These are phyloP conservation scores for Centruroides sculpturatus DNA, from an alignment of 1,140 invertebrate species.

Conservation along the genomic window DNA sequence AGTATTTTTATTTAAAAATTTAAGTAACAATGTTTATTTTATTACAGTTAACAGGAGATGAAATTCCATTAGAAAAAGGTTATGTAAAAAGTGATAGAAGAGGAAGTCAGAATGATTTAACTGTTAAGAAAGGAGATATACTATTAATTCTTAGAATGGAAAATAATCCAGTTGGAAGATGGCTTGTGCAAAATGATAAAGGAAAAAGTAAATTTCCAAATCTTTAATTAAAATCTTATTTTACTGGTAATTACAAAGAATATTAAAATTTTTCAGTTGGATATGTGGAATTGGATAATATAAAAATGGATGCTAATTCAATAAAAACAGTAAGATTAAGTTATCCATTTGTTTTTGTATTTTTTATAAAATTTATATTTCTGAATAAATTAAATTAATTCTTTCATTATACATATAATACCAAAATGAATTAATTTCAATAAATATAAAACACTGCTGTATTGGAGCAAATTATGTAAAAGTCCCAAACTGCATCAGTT, in stretches of 20 bases:
- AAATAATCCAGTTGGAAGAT: conserved; percentile 17
- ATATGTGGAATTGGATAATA: conserved; percentile 19
- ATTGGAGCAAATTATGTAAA: too few species aligned
- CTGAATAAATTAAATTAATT: too few species aligned
- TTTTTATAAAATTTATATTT: too few species aligned
- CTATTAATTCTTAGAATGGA: conserved; percentile 19
- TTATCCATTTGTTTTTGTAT: not conserved
- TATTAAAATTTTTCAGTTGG: conserved; percentile 14
- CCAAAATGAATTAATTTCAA: too few species aligned
- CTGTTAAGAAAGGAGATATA: conserved; percentile 15
- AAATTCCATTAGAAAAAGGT: conserved; percentile 17
- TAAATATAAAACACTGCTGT: too few species aligned
- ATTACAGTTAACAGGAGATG: conserved; percentile 16
- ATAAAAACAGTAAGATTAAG: conserved; percentile 17
- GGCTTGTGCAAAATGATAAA: conserved; percentile 19
- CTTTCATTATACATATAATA: too few species aligned
- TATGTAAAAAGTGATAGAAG: conserved; percentile 15
- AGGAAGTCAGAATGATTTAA: conserved; percentile 8
- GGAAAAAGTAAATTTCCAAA: conserved; percentile 11
- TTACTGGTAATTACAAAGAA: not conserved
- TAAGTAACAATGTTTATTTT: not conserved
- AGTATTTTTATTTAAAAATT: not conserved
- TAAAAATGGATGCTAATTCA: conserved; percentile 18
- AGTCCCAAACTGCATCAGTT: too few species aligned
- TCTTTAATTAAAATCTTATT: not conserved